phyloP scores from a whole-genome alignment of 2,113 vertebrate species.

The Phrynosoma blainvillii region DNA sequence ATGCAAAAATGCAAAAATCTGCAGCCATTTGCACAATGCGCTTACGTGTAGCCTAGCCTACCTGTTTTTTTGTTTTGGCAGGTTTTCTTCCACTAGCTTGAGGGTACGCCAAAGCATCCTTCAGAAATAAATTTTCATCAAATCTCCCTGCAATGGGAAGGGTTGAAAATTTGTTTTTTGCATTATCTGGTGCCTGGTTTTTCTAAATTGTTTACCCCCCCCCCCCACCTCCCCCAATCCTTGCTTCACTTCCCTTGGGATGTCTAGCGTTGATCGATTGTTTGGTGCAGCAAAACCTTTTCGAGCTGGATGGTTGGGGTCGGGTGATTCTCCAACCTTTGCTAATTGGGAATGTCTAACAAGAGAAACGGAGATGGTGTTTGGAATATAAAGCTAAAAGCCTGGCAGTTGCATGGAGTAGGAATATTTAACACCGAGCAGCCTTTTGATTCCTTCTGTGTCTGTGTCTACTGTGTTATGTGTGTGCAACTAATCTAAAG shows the following conservation, averaged over 20 bases:
- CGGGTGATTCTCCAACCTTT: background rate
- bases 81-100: too few relatives aligned
- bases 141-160: constrained; percentile 26
- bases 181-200: background rate
- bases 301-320: background rate
- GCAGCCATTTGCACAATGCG: too few relatives aligned
- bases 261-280: background rate
- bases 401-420: background rate
- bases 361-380: background rate
- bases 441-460: background rate
- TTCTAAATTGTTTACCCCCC: constrained; percentile 21
- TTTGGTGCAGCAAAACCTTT: background rate
- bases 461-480: background rate
- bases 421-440: background rate
- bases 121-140: constrained; percentile 50
- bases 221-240: background rate
- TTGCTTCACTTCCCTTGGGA: background rate
- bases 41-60: too few relatives aligned
- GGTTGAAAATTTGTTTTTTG: constrained; percentile 1
- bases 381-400: background rate
- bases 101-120: constrained; percentile 2
- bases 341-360: fast-evolving
- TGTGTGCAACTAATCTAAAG: constrained; percentile 14
- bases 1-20: too few relatives aligned
- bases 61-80: too few relatives aligned